Evolutionary conservation across 2,797 vertebrate genomes (phyloP).

Genomic region (Sandelia bainsii): DNA sequence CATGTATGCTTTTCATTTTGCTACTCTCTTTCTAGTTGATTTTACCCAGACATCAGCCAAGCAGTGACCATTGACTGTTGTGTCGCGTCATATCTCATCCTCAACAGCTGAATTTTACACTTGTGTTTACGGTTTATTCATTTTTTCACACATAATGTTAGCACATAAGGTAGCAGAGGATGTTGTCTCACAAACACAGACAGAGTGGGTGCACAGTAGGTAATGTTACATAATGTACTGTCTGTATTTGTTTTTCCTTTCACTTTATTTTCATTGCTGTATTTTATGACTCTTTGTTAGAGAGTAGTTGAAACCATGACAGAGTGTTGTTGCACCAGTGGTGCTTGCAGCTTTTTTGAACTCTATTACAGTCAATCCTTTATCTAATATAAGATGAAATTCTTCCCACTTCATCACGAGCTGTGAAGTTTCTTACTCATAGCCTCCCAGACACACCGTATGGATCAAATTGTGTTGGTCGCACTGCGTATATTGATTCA

Average conservation of each 20-base stretch:
- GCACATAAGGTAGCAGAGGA: background rate
- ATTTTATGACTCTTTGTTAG: too few species aligned
- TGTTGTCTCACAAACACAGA: slow-evolving; percentile 7
- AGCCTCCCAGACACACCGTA: background rate
- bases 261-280: slow-evolving; percentile 2
- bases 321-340: background rate
- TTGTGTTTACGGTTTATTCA: background rate
- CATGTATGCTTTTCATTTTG: background rate
- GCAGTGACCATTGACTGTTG: background rate
- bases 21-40: background rate
- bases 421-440: background rate
- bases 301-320: too few species aligned
- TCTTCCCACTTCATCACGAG: too few species aligned
- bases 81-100: background rate
- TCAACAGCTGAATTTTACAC: background rate
- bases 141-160: slow-evolving; percentile 11
- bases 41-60: background rate
- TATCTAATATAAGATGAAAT: too few species aligned
- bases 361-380: background rate
- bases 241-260: slow-evolving; percentile 10
- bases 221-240: background rate
- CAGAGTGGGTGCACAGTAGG: background rate
- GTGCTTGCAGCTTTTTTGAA: background rate
- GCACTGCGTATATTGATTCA: too few species aligned
- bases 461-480: background rate